Evolutionary conservation across 2,888 invertebrate genomes (phyloP), one percentile per base, ranked within the genome.

Genomic region (Arrhopalites spinosus): DNA sequence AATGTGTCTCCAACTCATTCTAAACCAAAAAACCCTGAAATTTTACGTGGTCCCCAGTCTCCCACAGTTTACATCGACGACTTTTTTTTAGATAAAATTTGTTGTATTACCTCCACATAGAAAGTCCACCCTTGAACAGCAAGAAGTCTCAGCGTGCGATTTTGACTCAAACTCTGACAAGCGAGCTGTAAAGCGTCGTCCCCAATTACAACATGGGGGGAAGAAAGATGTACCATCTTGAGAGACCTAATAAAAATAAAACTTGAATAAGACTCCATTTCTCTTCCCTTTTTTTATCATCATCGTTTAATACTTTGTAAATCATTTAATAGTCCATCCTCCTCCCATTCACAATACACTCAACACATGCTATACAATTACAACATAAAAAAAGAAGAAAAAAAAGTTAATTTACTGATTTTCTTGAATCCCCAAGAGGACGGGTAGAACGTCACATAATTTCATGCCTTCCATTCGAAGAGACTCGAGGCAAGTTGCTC

Each of bases 51-150:
- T 3, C 36, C 36, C 11, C 36, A 7, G 36, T 11, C 36, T 3
- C 36, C 36, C 36, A 36, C 36, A 36, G n/a, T n/a, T n/a, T n/a
- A n/a, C n/a, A n/a, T n/a, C n/a, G n/a, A n/a, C n/a, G n/a, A n/a
- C n/a, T n/a, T n/a, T n/a, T n/a, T n/a, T n/a, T n/a, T n/a, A n/a
- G n/a, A n/a, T n/a, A n/a, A n/a, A n/a, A n/a, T n/a, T n/a, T n/a
- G n/a, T n/a, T n/a, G n/a, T n/a, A 84, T 84, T 78, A 88, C 88
- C 86, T 89, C 88, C 81, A 89, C 86, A 82, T 88, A 85, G 80
- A 88, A 88, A 61, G 87, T 88, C 88, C 89, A 89, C 77, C 88
- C 88, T 80, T 88, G 88, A 77, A 89, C 85, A 80, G 87, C 87
- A 68, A 89, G 86, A 25, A 88, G 84, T 56, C 87, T 84, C 2